Base-by-base conservation (phyloP, 37 sponge, comb jelly and placozoan species). In the Spongilla lacustris region DNA sequence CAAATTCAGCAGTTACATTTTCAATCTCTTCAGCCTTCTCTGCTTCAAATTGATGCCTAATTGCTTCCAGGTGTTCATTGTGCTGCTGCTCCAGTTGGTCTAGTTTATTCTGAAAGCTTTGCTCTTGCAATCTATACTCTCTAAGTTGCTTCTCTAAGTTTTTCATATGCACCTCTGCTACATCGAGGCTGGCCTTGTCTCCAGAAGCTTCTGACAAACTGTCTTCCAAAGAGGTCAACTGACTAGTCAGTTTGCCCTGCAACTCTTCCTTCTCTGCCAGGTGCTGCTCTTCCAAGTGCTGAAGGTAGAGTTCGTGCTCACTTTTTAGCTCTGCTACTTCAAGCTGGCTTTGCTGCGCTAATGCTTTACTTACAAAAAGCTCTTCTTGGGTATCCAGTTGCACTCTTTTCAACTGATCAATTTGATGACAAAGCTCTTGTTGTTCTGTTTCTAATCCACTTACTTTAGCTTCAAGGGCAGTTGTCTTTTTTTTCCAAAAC, bases 151-250 rank as follows among this genome's bases (percentile, higher is more conserved):
- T 41, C 27, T 91, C 87, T 8, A 91, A 69, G 68, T 71, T 80
- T 36, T 70, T 85, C 89, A 92, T 87, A 50, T 82, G 88, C 27
- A 72, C 84, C 36, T 87, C 88, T 36, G 92, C 92, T 68, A 79
- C 81, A 21, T 85, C 89, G 0, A 92, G 78, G 71, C 84, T 92
- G 12, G 79, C 93, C 35, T 78, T 74, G 24, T 77, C 70, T 13
- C 26, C 36, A 25, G 69, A 36, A 28, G 73, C 66, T 35, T 89
- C 85, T 10, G 80, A 67, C 1, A 84, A 76, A 36, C 85, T 89
- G 26, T 84, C 75, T 29, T 89, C 85, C 27, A 89, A 71, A 31
- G 50, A 66, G 37, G 69, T 49, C 50, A 91, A 80, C 66, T 86
- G 71, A 22, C 29, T 78, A 14, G 82, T 28, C 50, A 86, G 77